Evolutionary conservation across 1,140 invertebrate species (phyloP).

Genomic region (Drosophila suzukii): DNA sequence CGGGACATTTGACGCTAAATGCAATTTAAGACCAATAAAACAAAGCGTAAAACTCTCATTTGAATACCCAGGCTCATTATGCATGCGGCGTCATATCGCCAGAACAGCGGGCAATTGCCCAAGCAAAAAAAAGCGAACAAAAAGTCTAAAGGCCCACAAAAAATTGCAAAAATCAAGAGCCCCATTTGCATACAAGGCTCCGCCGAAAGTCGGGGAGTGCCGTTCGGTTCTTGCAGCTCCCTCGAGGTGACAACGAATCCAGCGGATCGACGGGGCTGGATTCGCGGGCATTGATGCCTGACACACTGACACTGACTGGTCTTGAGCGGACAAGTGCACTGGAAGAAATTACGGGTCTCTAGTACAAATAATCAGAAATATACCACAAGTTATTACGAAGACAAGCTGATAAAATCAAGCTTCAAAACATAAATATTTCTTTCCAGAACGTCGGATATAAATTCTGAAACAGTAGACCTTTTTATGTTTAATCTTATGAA

Average conservation of each 20-base stretch:
- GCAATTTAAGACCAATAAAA: slow-evolving; percentile 82
- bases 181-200: slow-evolving; percentile 72
- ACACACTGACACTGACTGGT: slow-evolving; percentile 71
- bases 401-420: no score
- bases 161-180: slow-evolving; percentile 31
- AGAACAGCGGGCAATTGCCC: slow-evolving; percentile 71
- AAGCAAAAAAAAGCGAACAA: slow-evolving; percentile 18
- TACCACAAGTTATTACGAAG: no score
- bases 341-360: neutral
- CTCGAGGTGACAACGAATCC: slow-evolving; percentile 65
- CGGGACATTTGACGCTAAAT: slow-evolving; percentile 79
- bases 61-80: slow-evolving; percentile 78
- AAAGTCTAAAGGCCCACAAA: slow-evolving; percentile 23
- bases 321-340: slow-evolving; percentile 20
- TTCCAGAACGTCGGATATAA: no score
- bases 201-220: slow-evolving; percentile 60
- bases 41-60: slow-evolving; percentile 69
- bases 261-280: slow-evolving; percentile 17
- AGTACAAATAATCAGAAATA: neutral
- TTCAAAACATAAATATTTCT: no score
- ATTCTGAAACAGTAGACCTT: no score
- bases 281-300: slow-evolving; percentile 53
- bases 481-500: no score
- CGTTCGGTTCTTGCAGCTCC: slow-evolving; percentile 58
- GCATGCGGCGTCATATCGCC: slow-evolving; percentile 79